Evolutionary conservation across 1,140 invertebrate genomes (phyloP).

Genomic region (Drosophila watanabei): DNA sequence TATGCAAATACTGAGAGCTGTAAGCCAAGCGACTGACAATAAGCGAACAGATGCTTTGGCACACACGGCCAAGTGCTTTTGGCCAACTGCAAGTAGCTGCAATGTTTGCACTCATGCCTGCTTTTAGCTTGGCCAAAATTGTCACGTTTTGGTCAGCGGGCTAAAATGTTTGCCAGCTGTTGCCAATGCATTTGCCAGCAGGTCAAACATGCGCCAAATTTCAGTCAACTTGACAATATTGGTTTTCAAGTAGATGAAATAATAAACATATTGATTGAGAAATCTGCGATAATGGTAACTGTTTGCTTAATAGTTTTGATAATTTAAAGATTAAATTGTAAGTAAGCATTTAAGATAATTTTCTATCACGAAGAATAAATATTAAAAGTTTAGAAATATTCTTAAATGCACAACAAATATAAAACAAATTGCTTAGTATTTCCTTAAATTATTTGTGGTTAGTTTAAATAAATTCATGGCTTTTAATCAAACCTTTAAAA

Average conservation of each 20-base stretch:
- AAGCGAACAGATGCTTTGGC: slow-evolving; percentile 36
- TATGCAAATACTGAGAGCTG: slow-evolving; percentile 47
- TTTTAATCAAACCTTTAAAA: too few species aligned
- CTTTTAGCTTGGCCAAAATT: slow-evolving; percentile 28
- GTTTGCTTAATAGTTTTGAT: background rate
- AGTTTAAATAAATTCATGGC: too few species aligned
- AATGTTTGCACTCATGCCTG: slow-evolving; percentile 30
- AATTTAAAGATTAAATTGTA: background rate
- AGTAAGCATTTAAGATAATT: background rate
- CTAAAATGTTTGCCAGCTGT: slow-evolving; percentile 31
- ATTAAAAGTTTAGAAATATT: background rate
- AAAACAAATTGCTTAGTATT: too few species aligned
- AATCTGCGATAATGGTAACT: background rate
- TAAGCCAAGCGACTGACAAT: slow-evolving; percentile 37
- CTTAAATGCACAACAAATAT: background rate
- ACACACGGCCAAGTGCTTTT: slow-evolving; percentile 51
- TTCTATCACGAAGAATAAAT: background rate
- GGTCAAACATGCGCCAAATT: slow-evolving; percentile 1
- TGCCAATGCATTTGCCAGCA: slow-evolving; percentile 18
- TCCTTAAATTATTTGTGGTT: too few species aligned
- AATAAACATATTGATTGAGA: background rate
- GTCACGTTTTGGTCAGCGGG: slow-evolving; percentile 44
- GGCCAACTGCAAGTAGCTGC: slow-evolving; percentile 27
- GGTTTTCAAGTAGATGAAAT: background rate
- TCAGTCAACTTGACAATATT: slow-evolving; percentile 5